Evolutionary conservation across 2,888 invertebrate genomes (phyloP), one percentile per base, ranked within the genome.

Genomic region (Dastarcus helophoroides): DNA sequence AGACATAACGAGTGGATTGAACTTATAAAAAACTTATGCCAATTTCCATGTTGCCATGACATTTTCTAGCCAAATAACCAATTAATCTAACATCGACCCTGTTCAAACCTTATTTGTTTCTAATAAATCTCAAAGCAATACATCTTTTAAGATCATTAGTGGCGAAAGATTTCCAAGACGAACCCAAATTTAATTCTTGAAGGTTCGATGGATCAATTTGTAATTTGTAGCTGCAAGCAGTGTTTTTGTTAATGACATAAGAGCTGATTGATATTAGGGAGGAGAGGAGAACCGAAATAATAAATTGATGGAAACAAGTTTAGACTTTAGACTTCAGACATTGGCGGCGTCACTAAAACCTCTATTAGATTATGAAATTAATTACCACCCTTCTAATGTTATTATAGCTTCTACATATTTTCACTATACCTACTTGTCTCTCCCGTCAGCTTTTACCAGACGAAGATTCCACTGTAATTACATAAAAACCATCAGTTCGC

Each of bases 211-310:
- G 46, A 49, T 52, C 50, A 50, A 47, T 51, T 50, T 47, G 48
- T 50, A 45, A 48, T 48, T 46, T 36, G 43, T 45, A 44, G 48
- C 53, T 53, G 46, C 44, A 42, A 51, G 54, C 51, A 46, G 53
- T 55, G 53, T 56, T 56, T 56, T 56, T 52, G 54, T 56, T 56
- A 56, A 56, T 54, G 55, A 56, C 52, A 51, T 47, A 51, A 43
- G 38, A 44, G 44, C 50, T 54, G 53, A 56, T 55, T 55, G 56
- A 56, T 56, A 54, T 51, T 47, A 49, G 56, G 53, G 54, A 47
- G 54, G 53, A 50, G 53, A 45, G 47, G 40, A 44, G 44, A 51
- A 52, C 51, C 53, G 49, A 47, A 53, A 51, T 54, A 54, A 51
- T 53, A 52, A 54, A 55, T 55, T 47, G 53, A 53, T 44, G 47